Evolutionary conservation across 2,113 vertebrate species (phyloP), one percentile per base, ranked within the genome.

Genomic region (Lates calcarifer): DNA sequence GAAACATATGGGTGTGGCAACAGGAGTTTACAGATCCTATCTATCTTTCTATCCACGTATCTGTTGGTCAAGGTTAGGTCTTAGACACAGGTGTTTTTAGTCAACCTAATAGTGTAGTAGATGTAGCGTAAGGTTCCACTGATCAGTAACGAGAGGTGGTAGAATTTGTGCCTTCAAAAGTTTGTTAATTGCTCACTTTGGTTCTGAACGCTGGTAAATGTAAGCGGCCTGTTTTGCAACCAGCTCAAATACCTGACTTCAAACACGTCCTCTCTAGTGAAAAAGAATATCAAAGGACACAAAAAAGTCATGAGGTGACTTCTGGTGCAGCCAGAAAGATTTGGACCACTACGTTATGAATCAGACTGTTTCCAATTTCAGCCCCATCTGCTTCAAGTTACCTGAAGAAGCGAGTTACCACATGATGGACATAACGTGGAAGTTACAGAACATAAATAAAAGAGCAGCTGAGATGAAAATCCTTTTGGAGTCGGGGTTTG

Each of bases 1-100:
- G 13, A 86, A 90, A 62, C 81, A 83, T 70, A 74, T 71, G 77
- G 77, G 61, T 79, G 74, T 70, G 81, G 77, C 58, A 79, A 69
- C 47, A 35, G 41, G 43, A 58, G 43, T 70, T 83, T 45, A 49
- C 17, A 65, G 43, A 64, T 64, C 29, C 4, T 47, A 17, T 62
- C 55, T 24, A 45, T 74, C n/a, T 20, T 18, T 47, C 12, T 24
- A 43, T 47, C 51, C 24, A 26, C n/a, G 9, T 12, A 33, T 70
- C 39, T n/a, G 7, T 57, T 24, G n/a, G 49, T 45, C 31, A 56
- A 28, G 29, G 65, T 47, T 33, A 37, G 31, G 13, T 29, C 28
- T 29, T 63, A 31, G 45, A 35, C 41, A 61, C 12, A 3, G 22
- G 33, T 20, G 41, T 68, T 73, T 79, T 35, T 49, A 35, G 37